phyloP scores from a whole-genome alignment of 2,113 vertebrate species.

The Vimba vimba region DNA sequence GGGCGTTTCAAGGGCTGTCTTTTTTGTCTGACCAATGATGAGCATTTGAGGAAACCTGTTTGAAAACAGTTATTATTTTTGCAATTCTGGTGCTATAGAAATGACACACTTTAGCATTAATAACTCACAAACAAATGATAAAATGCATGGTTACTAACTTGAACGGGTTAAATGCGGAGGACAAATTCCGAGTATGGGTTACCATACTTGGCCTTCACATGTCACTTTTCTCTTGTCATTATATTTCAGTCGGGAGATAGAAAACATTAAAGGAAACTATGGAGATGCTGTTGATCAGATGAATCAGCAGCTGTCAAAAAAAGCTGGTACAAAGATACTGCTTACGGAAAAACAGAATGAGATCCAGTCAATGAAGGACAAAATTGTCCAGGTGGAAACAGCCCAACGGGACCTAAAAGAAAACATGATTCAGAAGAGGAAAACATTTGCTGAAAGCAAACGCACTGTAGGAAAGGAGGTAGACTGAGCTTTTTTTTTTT shows the following conservation, averaged over 20 bases:
- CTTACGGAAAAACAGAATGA: slow-evolving; percentile 64
- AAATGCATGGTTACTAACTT: background rate
- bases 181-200: too few species aligned
- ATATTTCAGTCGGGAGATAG: slow-evolving; percentile 64
- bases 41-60: background rate
- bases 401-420: slow-evolving; percentile 49
- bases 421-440: slow-evolving; percentile 56
- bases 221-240: background rate
- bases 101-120: background rate
- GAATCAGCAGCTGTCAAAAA: slow-evolving; percentile 67
- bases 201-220: too few species aligned
- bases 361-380: slow-evolving; percentile 57
- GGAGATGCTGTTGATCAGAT: slow-evolving; percentile 59
- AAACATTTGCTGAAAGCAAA: slow-evolving; percentile 59
- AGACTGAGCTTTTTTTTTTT: slow-evolving; percentile 16
- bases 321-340: slow-evolving; percentile 55
- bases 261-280: slow-evolving; percentile 46
- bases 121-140: background rate
- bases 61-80: background rate
- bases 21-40: background rate
- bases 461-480: slow-evolving; percentile 54
- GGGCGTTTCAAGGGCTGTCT: background rate
- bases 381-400: slow-evolving; percentile 43
- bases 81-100: background rate
- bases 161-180: too few species aligned